Conservation (phyloP, 2,113 vertebrate genomes). For the Urocolius indicus region DNA sequence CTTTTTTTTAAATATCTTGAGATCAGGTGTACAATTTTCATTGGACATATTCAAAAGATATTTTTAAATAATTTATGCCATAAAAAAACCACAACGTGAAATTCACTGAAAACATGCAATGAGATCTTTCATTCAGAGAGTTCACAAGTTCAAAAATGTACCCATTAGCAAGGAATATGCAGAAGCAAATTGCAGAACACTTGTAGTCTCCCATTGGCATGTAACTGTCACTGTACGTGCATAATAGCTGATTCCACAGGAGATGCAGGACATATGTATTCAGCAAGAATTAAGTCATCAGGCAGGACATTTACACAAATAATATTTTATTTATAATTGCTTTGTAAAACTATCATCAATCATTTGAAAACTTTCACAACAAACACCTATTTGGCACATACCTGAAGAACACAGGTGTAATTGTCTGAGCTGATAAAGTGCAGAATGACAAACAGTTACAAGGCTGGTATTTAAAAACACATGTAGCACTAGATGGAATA, state of each 20-base stretch:
- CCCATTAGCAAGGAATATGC: not conserved
- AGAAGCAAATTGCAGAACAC: not conserved
- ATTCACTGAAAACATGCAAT: not conserved
- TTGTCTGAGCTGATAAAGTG: not conserved
- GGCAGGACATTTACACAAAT: not conserved
- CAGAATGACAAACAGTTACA: not conserved
- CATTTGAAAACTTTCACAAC: not conserved
- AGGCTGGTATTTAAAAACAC: not conserved
- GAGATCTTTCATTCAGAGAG: not conserved
- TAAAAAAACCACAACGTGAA: not conserved
- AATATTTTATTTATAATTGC: not conserved
- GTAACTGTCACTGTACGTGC: not conserved
- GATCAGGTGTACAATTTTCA: not conserved
- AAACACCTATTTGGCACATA: not conserved
- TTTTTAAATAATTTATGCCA: not conserved
- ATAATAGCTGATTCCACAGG: not conserved
- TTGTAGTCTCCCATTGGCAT: not conserved
- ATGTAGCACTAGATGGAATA: not conserved
- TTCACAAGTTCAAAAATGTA: not conserved
- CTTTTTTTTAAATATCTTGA: not conserved
- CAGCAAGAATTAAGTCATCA: conserved; percentile 6
- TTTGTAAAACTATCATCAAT: not conserved
- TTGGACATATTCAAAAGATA: not conserved
- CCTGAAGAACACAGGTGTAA: not conserved
- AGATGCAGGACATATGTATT: not conserved